Evolutionary conservation across 2,797 vertebrate species (phyloP), one percentile per base, ranked within the genome.

Genomic region (Microctenopoma stevenorrisi): DNA sequence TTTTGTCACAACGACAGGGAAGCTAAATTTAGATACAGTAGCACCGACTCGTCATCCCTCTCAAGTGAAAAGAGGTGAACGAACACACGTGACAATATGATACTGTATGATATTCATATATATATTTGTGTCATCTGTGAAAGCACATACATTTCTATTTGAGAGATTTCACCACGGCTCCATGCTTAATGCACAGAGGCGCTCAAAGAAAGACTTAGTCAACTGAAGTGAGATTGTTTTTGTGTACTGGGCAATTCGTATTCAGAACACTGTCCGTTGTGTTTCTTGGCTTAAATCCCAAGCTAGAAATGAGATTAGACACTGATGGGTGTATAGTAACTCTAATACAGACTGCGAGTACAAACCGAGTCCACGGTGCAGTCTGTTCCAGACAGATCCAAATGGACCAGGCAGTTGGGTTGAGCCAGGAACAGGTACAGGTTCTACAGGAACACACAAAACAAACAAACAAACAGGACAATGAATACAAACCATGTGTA

Each of bases 391-490:
- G 96, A 96, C 72, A 97, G 89, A 81, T 97, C 96, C 91, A 97
- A 82, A 79, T 96, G 95, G 42, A 96, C 93, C 81, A 97, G 90
- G 68, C 95, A 96, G 64, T 97, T 97, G 80, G 96, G 96, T 87
- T 96, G 96, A 69, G 96, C 95, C 92, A 97, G 83, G 88, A 97
- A 97, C 72, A 95, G 91, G 84, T 96, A 97, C 62, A 97, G 93
- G 85, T 95, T 95, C 96, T 97, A 81, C n/a, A 83, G 9, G 58
- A 54, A 43, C 9, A 71, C 44, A 61, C 77, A 7, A 14, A 51
- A 18, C 18, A 18, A 18, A 18, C 18, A 18, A 18, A 18, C 18
- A 4, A n/a, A n/a, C 1, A 30, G 3, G 33, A 46, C 28, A 30
- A 50, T 7, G 5, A 35, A 35, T n/a, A 25, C 14, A n/a, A 8